Evolutionary conservation across 2,113 vertebrate species (phyloP).

Genomic region (Pardalotus punctatus): DNA sequence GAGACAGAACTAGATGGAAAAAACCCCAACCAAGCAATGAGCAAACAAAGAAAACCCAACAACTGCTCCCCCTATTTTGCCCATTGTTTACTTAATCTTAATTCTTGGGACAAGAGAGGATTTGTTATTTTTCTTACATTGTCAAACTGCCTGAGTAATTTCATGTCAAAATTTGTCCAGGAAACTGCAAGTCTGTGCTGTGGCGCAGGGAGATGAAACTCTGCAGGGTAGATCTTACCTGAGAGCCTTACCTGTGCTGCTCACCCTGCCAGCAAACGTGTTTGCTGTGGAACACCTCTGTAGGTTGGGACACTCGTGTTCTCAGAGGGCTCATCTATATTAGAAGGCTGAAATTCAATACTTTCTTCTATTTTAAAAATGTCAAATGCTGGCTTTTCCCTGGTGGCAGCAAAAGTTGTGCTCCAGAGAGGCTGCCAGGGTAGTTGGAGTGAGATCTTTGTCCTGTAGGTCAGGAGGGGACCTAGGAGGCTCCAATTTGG

Average conservation of each 20-base stretch:
- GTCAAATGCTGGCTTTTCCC: not conserved
- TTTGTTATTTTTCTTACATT: not conserved
- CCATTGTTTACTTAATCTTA: not conserved
- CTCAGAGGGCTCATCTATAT: not conserved
- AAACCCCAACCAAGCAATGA: not conserved
- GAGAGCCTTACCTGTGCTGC: not conserved
- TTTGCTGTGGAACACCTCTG: not conserved
- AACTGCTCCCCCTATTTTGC: not conserved
- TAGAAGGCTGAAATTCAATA: not conserved
- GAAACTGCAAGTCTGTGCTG: not conserved
- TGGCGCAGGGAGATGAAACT: not conserved
- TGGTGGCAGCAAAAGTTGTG: not conserved
- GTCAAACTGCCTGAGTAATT: not conserved
- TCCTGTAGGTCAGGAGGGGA: not conserved
- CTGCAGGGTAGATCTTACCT: not conserved
- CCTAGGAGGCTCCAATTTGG: not conserved
- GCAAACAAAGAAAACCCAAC: not conserved
- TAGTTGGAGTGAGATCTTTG: not conserved
- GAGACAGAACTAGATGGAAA: not conserved
- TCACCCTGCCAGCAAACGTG: accelerated
- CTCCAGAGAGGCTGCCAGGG: not conserved
- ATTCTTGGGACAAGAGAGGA: too few relatives aligned
- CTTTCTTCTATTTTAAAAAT: not conserved
- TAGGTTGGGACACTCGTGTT: not conserved
- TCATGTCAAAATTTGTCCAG: not conserved